Evolutionary conservation across 2,888 invertebrate species (phyloP), one percentile per base, ranked within the genome.

Genomic region (Chrysolina oricalcia): DNA sequence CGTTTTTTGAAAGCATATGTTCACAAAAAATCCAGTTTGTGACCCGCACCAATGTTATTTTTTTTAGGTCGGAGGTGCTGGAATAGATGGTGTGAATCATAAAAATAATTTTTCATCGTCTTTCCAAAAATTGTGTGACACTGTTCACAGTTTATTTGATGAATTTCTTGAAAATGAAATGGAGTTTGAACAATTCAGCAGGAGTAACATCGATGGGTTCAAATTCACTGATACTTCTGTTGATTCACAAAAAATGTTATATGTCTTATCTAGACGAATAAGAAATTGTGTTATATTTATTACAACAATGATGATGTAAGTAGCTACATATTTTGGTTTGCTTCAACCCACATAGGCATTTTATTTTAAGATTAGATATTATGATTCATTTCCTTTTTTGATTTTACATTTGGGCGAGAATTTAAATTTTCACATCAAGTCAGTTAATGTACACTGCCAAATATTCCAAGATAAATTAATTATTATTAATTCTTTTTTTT

Each of bases 1-100:
- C 5, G 27, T 27, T 27, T 5, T 27, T 27, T 27, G 5, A 3
- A 27, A 27, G 27, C 5, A 27, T 27, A 27, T 27, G 27, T 27
- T 27, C 5, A 3, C 2, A 27, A 27, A 27, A 27, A 3, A 27
- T 27, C 27, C 27, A 27, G 5, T 27, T 27, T 27, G 27, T 27
- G 27, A 27, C 27, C 27, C 27, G 5, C 27, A n/a, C n/a, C n/a
- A n/a, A n/a, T n/a, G 63, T 70, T 63, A 65, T 41, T 8, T 67
- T 70, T 76, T 75, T 73, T 56, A 81, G 82, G 71, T 79, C 46
- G 84, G 84, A 9, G 78, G 80, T 43, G 82, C 82, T 50, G 84
- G 83, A 53, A 35, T 62, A n/a, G 81, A 81, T 62, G 80, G 81
- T 27, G 63, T 77, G 10, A 82, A 83, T 73, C 81, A 84, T 53